Evolutionary conservation across 35 echinoderm and acorn worm species (phyloP).

Genomic region (Anneissia japonica): DNA sequence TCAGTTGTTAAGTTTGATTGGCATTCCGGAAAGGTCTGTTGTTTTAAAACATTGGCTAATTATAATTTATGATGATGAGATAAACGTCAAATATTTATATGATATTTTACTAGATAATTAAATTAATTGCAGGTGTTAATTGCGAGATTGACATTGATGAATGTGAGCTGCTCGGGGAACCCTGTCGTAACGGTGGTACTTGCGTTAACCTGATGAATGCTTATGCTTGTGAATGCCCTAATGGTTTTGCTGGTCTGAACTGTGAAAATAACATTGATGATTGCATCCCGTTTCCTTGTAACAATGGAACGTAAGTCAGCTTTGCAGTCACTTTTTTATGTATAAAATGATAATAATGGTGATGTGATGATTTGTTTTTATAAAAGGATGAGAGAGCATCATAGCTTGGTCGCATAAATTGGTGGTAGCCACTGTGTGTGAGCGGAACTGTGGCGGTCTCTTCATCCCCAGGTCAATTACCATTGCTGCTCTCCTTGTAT

Average conservation of each 20-base stretch:
- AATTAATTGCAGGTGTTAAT: constrained; percentile 14
- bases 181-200: constrained; percentile 28
- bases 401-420: no score
- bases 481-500: no score
- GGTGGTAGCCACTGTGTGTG: no score
- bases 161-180: constrained; percentile 22
- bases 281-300: constrained; percentile 47
- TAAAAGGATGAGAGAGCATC: not conserved
- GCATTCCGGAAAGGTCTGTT: no score
- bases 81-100: no score
- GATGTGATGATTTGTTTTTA: not conserved
- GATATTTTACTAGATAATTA: no score
- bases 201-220: constrained; percentile 32
- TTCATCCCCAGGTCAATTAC: no score
- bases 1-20: no score
- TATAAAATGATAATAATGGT: not conserved
- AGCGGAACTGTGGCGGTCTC: no score
- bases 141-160: constrained; percentile 60
- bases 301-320: constrained; percentile 37
- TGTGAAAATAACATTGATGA: constrained; percentile 33
- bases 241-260: constrained; percentile 33
- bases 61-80: no score
- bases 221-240: constrained; percentile 25
- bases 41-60: no score
- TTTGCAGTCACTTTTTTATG: not conserved